Base-by-base conservation (phyloP, 2,113 vertebrate species). In the Pontoporia blainvillei region DNA sequence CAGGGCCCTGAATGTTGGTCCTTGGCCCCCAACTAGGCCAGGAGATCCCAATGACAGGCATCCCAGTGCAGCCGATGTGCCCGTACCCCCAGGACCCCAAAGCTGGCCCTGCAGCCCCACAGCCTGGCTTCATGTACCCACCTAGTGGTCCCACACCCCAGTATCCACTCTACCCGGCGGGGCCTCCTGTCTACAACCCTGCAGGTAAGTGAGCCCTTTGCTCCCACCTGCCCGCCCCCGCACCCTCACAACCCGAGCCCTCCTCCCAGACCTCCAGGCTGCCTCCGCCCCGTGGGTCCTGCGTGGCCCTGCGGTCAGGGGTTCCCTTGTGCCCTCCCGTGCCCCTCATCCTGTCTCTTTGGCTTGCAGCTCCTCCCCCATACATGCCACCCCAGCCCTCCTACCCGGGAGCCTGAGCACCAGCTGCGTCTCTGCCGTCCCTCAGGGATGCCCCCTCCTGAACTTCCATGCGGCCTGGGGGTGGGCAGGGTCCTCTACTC, bases 1-100 rank as follows among this genome's bases (percentile, higher is more conserved):
- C 17, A 0, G 69, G 4, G 3, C 44, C 49, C 66, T 91, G 41
- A 91, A 20, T 69, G 49, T 36, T 34, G 27, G 23, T 73, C 67
- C 49, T 93, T 94, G 17, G 85, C 49, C 12, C 41, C 72, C 34
- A 15, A 31, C 78, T 97, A 99, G 99, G 97, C 96, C 99, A 99
- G 96, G 99, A 99, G 90, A 99, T 99, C 93, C 99, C 99, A 0
- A 99, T 99, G 99, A 98, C 99, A 90, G 99, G 98, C 97, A 98
- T 99, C 92, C 99, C 99, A 8, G 97, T 99, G 54, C 99, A 99
- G 97, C 99, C 98, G 7, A 97, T 98, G 96, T 99, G 98, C 52
- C 99, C 97, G 1, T 98, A 98, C 66, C 78, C 96, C n/a, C 66
- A 95, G 67, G 98, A 98, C 87, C 98, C 98, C 31, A 98, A 98